Evolutionary conservation across 2,797 vertebrate species (phyloP).

Genomic region (Chrysocyon brachyurus): DNA sequence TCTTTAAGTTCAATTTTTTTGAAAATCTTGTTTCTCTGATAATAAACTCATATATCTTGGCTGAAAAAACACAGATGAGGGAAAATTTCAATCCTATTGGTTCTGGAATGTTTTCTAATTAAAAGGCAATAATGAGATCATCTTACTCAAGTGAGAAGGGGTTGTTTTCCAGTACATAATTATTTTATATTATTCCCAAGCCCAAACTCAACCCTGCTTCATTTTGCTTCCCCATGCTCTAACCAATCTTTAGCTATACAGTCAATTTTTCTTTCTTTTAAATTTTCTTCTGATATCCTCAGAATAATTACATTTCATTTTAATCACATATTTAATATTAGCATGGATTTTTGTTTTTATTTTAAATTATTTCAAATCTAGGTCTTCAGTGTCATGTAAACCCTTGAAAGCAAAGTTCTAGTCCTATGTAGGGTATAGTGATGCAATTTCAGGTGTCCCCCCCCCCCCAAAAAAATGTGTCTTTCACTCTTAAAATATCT

Average conservation of each 20-base stretch:
- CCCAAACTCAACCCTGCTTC: neutral
- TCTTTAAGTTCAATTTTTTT: neutral
- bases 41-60: neutral
- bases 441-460: neutral
- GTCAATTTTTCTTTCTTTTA: neutral
- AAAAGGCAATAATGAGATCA: neutral
- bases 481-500: neutral
- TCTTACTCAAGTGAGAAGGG: neutral
- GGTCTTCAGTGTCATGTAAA: neutral
- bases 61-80: neutral
- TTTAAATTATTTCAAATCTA: neutral
- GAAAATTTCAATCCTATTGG: neutral
- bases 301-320: neutral
- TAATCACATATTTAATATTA: neutral
- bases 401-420: neutral
- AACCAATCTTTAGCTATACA: neutral
- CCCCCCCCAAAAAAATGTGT: rapidly evolving
- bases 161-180: neutral
- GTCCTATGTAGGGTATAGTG: neutral
- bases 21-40: neutral
- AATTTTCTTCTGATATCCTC: neutral
- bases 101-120: neutral
- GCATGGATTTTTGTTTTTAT: neutral
- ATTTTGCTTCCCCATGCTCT: neutral
- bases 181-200: neutral